Base-by-base conservation (phyloP, 2,113 vertebrate genomes). In the Ochotona princeps region DNA sequence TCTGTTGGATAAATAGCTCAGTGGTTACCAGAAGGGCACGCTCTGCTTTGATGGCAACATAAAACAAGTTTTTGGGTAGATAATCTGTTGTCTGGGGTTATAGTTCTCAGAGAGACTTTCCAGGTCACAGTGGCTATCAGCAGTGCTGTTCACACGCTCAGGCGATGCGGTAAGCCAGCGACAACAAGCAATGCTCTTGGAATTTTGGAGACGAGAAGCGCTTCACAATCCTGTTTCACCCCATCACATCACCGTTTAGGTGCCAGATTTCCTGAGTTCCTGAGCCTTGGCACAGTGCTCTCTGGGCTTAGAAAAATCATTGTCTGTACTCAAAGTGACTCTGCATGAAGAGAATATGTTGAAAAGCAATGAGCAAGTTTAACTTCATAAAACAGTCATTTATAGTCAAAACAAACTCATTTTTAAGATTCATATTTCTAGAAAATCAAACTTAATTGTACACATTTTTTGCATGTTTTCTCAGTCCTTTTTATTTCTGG, bases 401-500 rank as follows among this genome's bases (percentile, higher is more conserved):
- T 73, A 83, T 21, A 35, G 90, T 78, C 83, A 89, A 89, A 89
- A 49, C 20, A 83, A 61, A n/a, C 54, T 76, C 25, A 65, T 66
- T 87, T 93, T 94, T 81, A 87, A 57, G 17, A 73, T 72, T 86
- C 60, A 61, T 80, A 84, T 87, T 87, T 47, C 67, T 81, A 28
- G 49, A 84, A 90, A 87, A 28, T n/a, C 47, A 87, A 87, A 67
- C 20, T 82, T 81, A 94, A 69, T 18, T 69, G 57, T 73, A 35
- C 6, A n/a, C 2, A 47, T 76, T 66, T 49, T 80, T 30, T 81
- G n/a, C 47, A 76, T 26, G 89, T 79, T 83, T 84, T 87, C 23
- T 84, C 38, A 72, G 83, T 86, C 83, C 25, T 78, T 23, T 11
- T 65, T 90, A 57, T 92, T 96, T 93, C 93, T 14, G 69, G 83